Evolutionary conservation across 2,797 vertebrate genomes (phyloP).

Genomic region (Lepidocolaptes lacrymiger): DNA sequence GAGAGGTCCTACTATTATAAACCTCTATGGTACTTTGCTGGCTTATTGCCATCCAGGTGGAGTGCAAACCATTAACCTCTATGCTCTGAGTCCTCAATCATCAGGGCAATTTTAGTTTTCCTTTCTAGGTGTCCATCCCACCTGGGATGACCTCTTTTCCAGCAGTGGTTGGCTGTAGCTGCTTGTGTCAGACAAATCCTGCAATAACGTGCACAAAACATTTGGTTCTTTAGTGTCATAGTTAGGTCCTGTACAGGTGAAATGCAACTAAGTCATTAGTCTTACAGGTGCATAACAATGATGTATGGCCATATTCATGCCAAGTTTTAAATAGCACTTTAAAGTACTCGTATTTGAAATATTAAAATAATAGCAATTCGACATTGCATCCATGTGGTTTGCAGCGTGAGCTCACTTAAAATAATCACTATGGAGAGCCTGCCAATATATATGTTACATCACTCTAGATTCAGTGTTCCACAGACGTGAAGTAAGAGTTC

Average conservation of each 20-base stretch:
- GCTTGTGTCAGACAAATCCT: not conserved
- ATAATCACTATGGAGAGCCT: not conserved
- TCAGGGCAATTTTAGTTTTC: not conserved
- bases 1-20: not conserved
- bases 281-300: not conserved
- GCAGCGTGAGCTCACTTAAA: not conserved
- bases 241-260: not conserved
- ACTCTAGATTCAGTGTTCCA: not conserved
- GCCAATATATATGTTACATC: not conserved
- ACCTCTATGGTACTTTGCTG: not conserved
- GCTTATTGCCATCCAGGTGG: not conserved
- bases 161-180: not conserved
- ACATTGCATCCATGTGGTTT: not conserved
- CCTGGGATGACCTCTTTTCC: not conserved
- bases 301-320: not conserved
- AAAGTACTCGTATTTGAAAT: not conserved
- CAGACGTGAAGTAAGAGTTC: not conserved
- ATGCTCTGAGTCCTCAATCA: fast-evolving
- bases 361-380: not conserved
- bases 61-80: not conserved
- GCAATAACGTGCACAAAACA: not conserved
- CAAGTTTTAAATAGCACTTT: not conserved
- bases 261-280: not conserved
- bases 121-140: not conserved
- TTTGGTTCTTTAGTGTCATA: not conserved